phyloP scores from a whole-genome alignment of 2,113 vertebrate species.

The Equus quagga region DNA sequence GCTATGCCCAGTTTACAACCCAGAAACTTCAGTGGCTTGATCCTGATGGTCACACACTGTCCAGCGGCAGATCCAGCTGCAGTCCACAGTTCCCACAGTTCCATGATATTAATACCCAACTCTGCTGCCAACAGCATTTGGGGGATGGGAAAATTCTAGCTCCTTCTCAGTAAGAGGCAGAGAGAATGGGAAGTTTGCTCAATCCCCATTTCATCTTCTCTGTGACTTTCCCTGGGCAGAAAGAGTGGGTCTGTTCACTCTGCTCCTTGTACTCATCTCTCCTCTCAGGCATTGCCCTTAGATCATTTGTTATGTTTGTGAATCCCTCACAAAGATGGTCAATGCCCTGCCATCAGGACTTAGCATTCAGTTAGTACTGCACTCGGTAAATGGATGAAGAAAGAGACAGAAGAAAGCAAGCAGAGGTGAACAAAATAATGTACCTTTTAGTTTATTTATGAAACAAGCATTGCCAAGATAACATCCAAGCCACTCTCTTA shows the following conservation, averaged over 20 bases:
- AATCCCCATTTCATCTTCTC: not conserved
- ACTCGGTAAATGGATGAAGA: not conserved
- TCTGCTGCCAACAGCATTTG: not conserved
- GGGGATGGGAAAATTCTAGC: not conserved
- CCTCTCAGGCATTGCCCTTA: not conserved
- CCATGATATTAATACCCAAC: not conserved
- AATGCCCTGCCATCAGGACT: not conserved
- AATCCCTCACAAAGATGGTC: not conserved
- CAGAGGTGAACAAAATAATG: not conserved
- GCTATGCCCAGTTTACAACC: not conserved
- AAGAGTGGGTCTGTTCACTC: not conserved
- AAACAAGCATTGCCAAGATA: not conserved
- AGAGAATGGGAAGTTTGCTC: not conserved
- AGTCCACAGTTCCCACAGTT: not conserved
- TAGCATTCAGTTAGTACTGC: not conserved
- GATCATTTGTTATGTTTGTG: not conserved
- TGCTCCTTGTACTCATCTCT: not conserved
- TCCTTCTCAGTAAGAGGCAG: not conserved
- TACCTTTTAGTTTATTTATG: not conserved
- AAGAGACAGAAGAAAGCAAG: not conserved
- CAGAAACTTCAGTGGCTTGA: not conserved
- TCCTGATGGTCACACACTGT: not conserved
- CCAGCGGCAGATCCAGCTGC: not conserved
- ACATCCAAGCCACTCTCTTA: not conserved
- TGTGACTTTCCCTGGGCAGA: not conserved